Evolutionary conservation across 2,113 vertebrate genomes (phyloP).

Genomic region (Delphinapterus leucas): DNA sequence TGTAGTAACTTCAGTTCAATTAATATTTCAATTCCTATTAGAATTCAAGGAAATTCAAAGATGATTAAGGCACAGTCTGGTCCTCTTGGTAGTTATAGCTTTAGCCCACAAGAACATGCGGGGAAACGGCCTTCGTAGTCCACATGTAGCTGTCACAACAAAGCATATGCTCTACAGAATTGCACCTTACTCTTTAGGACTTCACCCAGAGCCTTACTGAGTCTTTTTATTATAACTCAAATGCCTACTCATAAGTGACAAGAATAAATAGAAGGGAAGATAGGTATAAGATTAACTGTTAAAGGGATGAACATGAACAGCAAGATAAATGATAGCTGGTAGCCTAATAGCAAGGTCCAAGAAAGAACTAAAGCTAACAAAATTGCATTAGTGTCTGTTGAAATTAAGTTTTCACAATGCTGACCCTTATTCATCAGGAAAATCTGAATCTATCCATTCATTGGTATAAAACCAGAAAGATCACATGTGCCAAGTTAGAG

Average conservation of each 20-base stretch:
- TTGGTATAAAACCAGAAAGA: conserved; percentile 14
- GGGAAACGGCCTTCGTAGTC: neutral
- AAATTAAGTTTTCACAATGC: neutral
- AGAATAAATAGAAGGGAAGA: neutral
- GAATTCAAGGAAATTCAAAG: conserved; percentile 1
- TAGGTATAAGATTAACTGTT: neutral
- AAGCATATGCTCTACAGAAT: neutral
- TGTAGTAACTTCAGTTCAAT: neutral
- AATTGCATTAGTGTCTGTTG: neutral
- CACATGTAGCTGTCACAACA: neutral
- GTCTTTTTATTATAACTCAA: neutral
- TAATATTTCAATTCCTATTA: neutral
- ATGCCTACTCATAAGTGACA: neutral
- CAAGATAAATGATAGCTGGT: neutral
- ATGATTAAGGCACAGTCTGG: neutral
- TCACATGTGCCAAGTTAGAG: neutral
- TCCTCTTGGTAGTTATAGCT: neutral
- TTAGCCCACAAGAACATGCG: neutral
- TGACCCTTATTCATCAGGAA: conserved; percentile 14
- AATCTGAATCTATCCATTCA: neutral
- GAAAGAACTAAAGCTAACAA: neutral
- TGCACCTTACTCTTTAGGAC: neutral
- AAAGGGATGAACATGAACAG: neutral
- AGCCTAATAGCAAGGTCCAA: neutral
- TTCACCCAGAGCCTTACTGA: neutral